phyloP scores from a whole-genome alignment of 1,140 invertebrate genomes.

The Reticulitermes speratus region DNA sequence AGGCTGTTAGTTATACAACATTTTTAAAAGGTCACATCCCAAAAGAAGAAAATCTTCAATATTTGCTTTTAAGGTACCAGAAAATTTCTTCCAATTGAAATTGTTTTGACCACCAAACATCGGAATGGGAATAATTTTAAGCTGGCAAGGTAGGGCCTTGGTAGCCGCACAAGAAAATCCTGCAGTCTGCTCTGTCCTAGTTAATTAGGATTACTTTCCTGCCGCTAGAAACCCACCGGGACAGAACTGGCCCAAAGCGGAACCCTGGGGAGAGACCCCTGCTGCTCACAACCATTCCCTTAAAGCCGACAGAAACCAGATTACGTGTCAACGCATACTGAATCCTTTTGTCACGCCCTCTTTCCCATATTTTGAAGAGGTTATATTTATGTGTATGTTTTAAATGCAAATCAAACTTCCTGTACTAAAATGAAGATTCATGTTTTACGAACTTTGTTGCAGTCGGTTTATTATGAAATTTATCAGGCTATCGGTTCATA shows the following conservation, averaged over 20 bases:
- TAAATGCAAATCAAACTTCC: background rate
- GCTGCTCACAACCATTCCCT: background rate
- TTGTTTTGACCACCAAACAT: background rate
- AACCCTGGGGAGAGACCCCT: background rate
- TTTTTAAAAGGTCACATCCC: too few species aligned
- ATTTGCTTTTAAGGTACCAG: too few species aligned
- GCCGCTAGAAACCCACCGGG: background rate
- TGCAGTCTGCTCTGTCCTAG: background rate
- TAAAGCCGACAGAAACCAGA: conserved; percentile 7
- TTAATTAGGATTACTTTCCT: background rate
- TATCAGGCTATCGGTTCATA: background rate
- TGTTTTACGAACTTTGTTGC: background rate
- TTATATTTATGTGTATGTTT: background rate
- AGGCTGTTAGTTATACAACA: too few species aligned
- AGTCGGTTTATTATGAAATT: background rate
- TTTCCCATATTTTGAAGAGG: background rate
- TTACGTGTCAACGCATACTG: background rate
- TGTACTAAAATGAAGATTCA: background rate
- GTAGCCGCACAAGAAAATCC: background rate
- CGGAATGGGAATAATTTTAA: background rate
- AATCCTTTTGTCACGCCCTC: background rate
- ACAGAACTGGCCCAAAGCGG: background rate
- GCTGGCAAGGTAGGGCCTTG: background rate
- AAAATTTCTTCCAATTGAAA: too few species aligned
- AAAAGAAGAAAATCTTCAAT: too few species aligned